phyloP scores from a whole-genome alignment of 2,797 vertebrate genomes.

The Mastacembelus armatus region DNA sequence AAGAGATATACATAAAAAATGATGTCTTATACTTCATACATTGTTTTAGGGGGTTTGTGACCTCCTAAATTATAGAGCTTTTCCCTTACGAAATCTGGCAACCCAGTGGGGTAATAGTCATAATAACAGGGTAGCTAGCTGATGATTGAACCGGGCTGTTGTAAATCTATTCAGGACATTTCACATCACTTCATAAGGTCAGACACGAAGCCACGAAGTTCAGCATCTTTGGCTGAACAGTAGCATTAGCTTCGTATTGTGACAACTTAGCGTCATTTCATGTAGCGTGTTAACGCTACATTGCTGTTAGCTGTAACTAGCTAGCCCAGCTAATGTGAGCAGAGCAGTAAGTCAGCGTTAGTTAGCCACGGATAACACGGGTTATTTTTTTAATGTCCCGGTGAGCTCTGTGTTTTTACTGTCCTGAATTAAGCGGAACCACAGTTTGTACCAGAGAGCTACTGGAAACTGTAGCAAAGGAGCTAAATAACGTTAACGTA shows the following conservation, averaged over 20 bases:
- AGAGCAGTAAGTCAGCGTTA: neutral
- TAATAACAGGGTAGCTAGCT: neutral
- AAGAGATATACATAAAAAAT: neutral
- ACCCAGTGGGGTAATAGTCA: neutral
- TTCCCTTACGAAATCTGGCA: conserved; percentile 31
- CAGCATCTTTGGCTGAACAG: fast-evolving
- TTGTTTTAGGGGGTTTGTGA: neutral
- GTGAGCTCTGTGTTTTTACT: neutral
- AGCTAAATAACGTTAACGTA: too few relatives aligned
- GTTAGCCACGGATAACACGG: neutral
- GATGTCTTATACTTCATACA: neutral
- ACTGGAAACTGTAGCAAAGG: too few relatives aligned
- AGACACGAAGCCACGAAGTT: conserved; percentile 3
- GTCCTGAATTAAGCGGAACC: neutral
- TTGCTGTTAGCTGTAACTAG: conserved; percentile 21
- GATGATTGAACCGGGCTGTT: conserved; percentile 43
- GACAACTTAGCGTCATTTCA: too few relatives aligned
- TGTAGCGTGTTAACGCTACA: too few relatives aligned
- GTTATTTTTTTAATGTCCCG: neutral
- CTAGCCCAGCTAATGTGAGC: conserved; percentile 33
- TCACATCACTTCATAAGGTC: conserved; percentile 56
- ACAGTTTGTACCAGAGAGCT: neutral
- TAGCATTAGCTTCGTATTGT: too few relatives aligned
- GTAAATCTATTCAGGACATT: conserved; percentile 16
- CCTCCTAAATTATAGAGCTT: neutral